Evolutionary conservation across 2,113 vertebrate species (phyloP).

Genomic region (Nerophis lumbriciformis): DNA sequence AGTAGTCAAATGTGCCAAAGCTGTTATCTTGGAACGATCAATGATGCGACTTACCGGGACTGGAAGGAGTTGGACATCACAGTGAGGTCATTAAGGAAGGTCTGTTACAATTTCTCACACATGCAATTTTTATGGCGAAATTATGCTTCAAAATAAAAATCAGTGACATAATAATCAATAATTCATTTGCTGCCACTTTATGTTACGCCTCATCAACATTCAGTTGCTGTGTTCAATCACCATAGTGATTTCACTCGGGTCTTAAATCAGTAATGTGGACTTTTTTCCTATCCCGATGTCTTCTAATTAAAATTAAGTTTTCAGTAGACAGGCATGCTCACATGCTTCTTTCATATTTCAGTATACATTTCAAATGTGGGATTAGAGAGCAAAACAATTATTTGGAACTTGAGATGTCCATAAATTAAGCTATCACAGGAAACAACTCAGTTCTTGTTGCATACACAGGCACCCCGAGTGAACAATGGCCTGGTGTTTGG

Average conservation of each 20-base stretch:
- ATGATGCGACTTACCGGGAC: background rate
- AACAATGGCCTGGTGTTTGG: slow-evolving; percentile 48
- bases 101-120: background rate
- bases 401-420: slow-evolving; percentile 7
- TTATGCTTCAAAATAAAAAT: slow-evolving; percentile 2
- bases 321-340: background rate
- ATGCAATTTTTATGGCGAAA: slow-evolving; percentile 1
- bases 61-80: background rate
- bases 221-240: background rate
- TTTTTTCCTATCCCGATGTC: background rate
- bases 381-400: slow-evolving; percentile 1
- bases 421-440: slow-evolving; percentile 35
- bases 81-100: background rate
- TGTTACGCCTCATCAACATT: slow-evolving; percentile 7
- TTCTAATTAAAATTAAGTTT: background rate
- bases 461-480: slow-evolving; percentile 56
- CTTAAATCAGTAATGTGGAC: background rate
- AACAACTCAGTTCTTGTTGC: slow-evolving; percentile 34
- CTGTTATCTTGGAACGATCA: background rate
- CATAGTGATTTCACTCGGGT: background rate
- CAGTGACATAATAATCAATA: slow-evolving; percentile 5
- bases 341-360: background rate
- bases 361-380: background rate
- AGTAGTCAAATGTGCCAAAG: background rate
- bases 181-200: background rate